Evolutionary conservation across 35 echinoderm and acorn worm genomes (phyloP), one percentile per base, ranked within the genome.

Genomic region (Anneissia japonica): DNA sequence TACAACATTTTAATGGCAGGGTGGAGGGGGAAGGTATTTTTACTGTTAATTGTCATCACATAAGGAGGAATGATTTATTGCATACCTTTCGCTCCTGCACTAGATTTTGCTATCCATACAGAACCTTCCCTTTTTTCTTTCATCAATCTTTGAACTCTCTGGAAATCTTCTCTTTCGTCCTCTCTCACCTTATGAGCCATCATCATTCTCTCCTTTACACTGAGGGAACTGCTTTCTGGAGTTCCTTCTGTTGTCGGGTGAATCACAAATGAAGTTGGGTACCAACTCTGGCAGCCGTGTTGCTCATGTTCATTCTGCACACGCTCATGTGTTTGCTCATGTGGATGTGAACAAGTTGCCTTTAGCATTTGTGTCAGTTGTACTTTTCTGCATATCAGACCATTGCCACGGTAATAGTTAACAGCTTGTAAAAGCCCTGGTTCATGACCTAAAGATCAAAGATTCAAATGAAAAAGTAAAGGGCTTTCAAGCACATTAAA

Each of bases 91-190:
- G 87, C 51, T 79, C 91, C 91, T 23, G 82, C 74, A 30, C 86
- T 76, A 46, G 91, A 93, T 73, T 93, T 93, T 31, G 86, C 91
- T 81, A 93, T 93, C 91, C 91, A 93, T 16, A 89, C 82, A 75
- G 76, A 51, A 79, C 91, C 91, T 21, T 39, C 12, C 23, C 82
- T 55, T 3, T 29, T 73, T 43, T 74, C 74, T 41, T 46, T 78
- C 46, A 37, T 85, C n/a, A 23, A 46, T 26, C 38, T 76, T 39
- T 79, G 84, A 36, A 36, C 35, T 43, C 17, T 36, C 11, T 38
- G 38, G 29, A 89, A 89, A 38, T 84, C 86, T 30, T 85, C 86
- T 73, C 91, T 84, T 34, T 93, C 86, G 46, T 93, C 91, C 34
- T 74, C 36, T 30, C 23, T 77, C 23, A 34, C 19, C 73, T 79